Percentiles rank a stretch among this genome's conserved stretches.
Conservation (phyloP, 2,797 vertebrate species). For the Sebastes vulpes region DNA sequence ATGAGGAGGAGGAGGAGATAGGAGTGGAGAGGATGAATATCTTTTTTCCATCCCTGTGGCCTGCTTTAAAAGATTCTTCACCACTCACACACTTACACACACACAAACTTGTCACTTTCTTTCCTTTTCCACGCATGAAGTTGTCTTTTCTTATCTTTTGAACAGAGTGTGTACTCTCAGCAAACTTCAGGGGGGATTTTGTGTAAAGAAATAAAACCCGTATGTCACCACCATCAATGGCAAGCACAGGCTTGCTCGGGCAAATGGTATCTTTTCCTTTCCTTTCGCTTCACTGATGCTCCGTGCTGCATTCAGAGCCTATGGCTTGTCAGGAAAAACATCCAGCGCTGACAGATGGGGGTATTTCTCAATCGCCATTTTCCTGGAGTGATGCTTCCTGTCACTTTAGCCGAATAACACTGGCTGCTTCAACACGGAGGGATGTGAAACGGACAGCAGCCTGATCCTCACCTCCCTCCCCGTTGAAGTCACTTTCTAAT, state of each 20-base stretch:
- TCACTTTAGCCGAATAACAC: conserved; percentile 3
- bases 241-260: not conserved
- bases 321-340: conserved; percentile 21
- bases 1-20: conserved; percentile 11
- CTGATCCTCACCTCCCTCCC: no score
- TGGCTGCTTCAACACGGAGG: not conserved
- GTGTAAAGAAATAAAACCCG: not conserved
- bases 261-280: conserved; percentile 34
- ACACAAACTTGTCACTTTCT: not conserved
- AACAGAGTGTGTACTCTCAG: conserved; percentile 21
- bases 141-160: conserved; percentile 26
- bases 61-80: conserved; percentile 44
- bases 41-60: conserved; percentile 34
- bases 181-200: conserved; percentile 17
- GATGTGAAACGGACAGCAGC: not conserved
- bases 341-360: conserved; percentile 18
- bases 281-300: conserved; percentile 17
- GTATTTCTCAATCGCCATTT: conserved; percentile 26
- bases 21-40: conserved; percentile 16
- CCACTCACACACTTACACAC: not conserved
- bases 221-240: conserved; percentile 13
- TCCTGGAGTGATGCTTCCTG: not conserved
- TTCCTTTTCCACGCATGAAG: not conserved
- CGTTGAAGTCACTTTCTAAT: no score
- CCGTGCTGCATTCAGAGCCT: conserved; percentile 25